Evolutionary conservation across 2,888 invertebrate genomes (phyloP).

Genomic region (Andrena bicolor): DNA sequence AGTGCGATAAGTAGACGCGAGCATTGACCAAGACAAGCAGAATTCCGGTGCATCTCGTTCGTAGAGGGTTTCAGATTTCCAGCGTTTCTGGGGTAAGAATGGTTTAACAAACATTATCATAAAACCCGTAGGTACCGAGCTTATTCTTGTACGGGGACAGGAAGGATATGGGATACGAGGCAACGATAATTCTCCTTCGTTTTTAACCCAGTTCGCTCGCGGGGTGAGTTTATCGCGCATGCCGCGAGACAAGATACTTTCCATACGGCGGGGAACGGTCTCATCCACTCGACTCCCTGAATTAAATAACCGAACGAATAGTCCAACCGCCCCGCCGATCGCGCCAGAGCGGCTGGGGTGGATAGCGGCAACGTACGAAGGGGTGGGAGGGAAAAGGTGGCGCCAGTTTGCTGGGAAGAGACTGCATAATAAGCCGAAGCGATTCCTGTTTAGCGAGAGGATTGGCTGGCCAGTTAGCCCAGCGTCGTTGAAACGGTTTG

Average conservation of each 20-base stretch:
- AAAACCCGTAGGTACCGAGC: slow-evolving; percentile 12
- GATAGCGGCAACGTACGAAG: background rate
- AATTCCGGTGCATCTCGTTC: background rate
- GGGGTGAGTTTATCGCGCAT: slow-evolving; percentile 23
- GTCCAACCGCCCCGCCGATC: background rate
- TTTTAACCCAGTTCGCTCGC: slow-evolving; percentile 14
- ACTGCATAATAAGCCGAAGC: slow-evolving; percentile 74
- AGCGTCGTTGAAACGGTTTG: slow-evolving; percentile 65
- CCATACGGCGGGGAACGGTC: slow-evolving; percentile 34
- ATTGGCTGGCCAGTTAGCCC: slow-evolving; percentile 61
- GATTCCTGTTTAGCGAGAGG: slow-evolving; percentile 70
- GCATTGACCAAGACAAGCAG: background rate
- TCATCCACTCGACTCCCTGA: slow-evolving; percentile 43
- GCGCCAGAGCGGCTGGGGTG: background rate
- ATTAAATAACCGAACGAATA: slow-evolving; percentile 41
- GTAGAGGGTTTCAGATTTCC: background rate
- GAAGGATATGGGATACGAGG: background rate
- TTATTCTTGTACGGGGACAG: background rate
- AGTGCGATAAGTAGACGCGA: background rate
- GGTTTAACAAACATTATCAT: slow-evolving; percentile 36
- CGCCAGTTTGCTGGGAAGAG: slow-evolving; percentile 39
- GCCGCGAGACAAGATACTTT: slow-evolving; percentile 38
- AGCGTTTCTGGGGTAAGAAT: background rate
- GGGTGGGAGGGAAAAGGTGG: slow-evolving; percentile 23
- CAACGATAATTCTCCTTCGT: slow-evolving; percentile 14